Evolutionary conservation across 2,888 invertebrate genomes (phyloP).

Genomic region (Hirtodrosophila trivittata): DNA sequence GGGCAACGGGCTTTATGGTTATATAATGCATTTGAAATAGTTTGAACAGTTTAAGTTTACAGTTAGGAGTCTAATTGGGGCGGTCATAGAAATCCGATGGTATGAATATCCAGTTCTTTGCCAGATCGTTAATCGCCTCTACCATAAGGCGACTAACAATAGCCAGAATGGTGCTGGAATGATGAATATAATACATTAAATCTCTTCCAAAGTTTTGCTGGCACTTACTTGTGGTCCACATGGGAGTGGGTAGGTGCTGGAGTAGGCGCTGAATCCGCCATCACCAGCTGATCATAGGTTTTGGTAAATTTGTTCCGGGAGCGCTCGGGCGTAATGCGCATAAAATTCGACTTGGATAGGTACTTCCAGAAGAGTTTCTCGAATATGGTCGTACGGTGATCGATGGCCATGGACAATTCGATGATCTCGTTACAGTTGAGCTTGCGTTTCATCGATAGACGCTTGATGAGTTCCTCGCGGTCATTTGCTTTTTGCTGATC

Average conservation of each 20-base stretch:
- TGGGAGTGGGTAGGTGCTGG: not conserved
- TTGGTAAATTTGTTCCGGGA: constrained; percentile 42
- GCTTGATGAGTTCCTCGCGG: constrained; percentile 44
- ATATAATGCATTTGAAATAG: constrained; percentile 18
- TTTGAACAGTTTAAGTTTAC: constrained; percentile 5
- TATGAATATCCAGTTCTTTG: constrained; percentile 78
- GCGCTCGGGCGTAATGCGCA: constrained; percentile 63
- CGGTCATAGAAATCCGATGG: constrained; percentile 67
- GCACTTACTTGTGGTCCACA: constrained; percentile 62
- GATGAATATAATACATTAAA: too few relatives aligned
- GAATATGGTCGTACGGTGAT: constrained; percentile 73
- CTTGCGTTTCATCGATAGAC: constrained; percentile 45
- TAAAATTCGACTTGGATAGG: constrained; percentile 72
- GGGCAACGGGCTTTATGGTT: constrained; percentile 15
- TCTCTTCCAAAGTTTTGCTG: too few relatives aligned
- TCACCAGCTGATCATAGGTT: constrained; percentile 65
- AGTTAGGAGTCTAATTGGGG: constrained; percentile 15
- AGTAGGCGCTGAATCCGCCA: not conserved
- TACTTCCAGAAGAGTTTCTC: constrained; percentile 81
- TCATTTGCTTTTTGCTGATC: constrained; percentile 30
- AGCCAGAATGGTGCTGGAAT: constrained; percentile 57
- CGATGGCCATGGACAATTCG: constrained; percentile 70
- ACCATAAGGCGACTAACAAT: constrained; percentile 69
- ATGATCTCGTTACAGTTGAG: constrained; percentile 62
- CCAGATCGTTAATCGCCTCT: constrained; percentile 70